Percentiles rank a stretch among this genome's conserved stretches.
These are phyloP conservation scores for Paraescarpia echinospica DNA, from an alignment of 1,140 invertebrate genomes.

Conservation along the genomic window DNA sequence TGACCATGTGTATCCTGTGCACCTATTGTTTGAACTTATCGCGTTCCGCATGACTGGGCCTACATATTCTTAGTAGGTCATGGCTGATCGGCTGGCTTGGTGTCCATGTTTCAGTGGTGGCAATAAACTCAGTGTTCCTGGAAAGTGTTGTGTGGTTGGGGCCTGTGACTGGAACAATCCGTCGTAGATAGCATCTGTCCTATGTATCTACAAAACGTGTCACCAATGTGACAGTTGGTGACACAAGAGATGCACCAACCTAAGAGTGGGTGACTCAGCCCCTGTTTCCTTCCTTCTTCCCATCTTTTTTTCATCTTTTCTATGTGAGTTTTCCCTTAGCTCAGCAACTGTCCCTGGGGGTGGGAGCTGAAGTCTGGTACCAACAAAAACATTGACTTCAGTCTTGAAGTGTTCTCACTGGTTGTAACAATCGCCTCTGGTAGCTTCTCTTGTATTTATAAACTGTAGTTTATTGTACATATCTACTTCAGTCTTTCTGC, in stretches of 20 bases:
- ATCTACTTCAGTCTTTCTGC: too few species aligned
- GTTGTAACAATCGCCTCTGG: too few species aligned
- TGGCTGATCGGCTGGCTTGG: background rate
- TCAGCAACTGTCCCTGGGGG: too few species aligned
- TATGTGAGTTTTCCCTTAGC: background rate
- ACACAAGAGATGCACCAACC: background rate
- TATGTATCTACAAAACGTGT: background rate
- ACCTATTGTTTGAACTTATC: background rate
- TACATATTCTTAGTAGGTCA: background rate
- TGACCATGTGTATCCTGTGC: background rate
- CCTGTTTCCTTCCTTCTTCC: background rate
- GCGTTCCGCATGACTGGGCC: background rate
- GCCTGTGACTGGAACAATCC: background rate
- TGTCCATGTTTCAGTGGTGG: background rate
- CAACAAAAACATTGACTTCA: too few species aligned
- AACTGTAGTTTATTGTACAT: too few species aligned
- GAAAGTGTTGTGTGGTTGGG: background rate
- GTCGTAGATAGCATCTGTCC: background rate
- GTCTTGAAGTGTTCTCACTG: too few species aligned
- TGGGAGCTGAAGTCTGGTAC: too few species aligned
- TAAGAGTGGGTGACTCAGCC: background rate
- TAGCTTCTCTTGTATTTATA: too few species aligned
- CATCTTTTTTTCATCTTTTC: background rate
- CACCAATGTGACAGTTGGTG: background rate
- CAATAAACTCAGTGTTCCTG: background rate